Base-by-base conservation (phyloP, 2,888 invertebrate genomes). In the Geophilus truncorum region DNA sequence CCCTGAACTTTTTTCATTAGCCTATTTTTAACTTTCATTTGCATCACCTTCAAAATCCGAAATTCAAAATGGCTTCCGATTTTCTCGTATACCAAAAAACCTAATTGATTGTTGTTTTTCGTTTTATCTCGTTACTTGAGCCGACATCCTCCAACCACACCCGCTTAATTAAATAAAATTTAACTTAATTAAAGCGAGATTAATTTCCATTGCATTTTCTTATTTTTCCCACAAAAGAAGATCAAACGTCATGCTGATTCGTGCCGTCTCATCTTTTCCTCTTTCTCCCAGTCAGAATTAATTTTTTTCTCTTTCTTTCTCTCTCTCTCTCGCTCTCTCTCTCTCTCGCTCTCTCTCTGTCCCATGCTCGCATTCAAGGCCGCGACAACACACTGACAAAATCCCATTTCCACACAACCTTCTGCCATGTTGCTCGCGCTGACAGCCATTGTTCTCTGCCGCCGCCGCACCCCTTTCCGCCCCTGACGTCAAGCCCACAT, bases 321-420 rank as follows among this genome's bases (percentile, higher is more conserved):
- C n/a, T 23, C 70, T 18, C 18, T 51, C 18, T 21, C 51, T 18
- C 18, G 32, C 4, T 25, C 25, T 25, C 70, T 15, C 15, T 28
- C 70, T n/a, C n/a, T n/a, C n/a, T n/a, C n/a, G n/a, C n/a, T 70
- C 70, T 9, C 9, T 32, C n/a, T 23, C 70, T 18, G 51, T 51
- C 18, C 51, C 51, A 51, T 18, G 32, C 4, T 25, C 25, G 70
- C 70, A 28, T 28, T 28, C 70, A 70, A 70, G 70, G 70, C 70
- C 70, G 70, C 70, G 70, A 70, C 70, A 70, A 70, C 70, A 62
- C 23, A 70, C 70, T 70, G 70, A 70, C 70, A 70, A 70, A 70
- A 70, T 70, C 70, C 28, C 70, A 70, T 70, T 25, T 70, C 70
- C 28, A 25, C 28, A 70, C 28, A 70, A 70, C 70, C 70, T 28